Evolutionary conservation across 2,113 vertebrate species (phyloP).

Genomic region (Myocastor coypus): DNA sequence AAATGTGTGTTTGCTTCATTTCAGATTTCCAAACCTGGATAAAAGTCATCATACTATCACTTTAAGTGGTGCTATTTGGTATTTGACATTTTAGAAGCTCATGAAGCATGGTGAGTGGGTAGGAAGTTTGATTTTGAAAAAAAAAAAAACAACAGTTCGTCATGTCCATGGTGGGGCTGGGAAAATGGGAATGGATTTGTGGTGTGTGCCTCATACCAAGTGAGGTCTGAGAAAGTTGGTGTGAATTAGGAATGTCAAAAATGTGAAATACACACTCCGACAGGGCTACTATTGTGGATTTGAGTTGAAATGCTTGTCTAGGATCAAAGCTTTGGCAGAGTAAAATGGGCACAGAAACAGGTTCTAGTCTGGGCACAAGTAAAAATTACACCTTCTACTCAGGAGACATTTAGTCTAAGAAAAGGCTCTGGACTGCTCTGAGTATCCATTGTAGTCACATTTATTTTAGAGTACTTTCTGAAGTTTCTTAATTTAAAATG

Average conservation of each 20-base stretch:
- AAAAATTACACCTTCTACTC: conserved; percentile 56
- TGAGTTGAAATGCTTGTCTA: conserved; percentile 65
- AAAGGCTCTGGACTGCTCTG: conserved; percentile 28
- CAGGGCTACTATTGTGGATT: conserved; percentile 58
- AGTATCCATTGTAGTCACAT: neutral
- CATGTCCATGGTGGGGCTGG: neutral
- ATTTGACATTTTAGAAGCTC: conserved; percentile 25
- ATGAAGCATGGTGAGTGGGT: neutral
- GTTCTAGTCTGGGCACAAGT: conserved; percentile 58
- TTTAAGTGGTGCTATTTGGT: neutral
- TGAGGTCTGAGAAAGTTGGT: conserved; percentile 56
- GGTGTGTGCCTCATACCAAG: neutral
- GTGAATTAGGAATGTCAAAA: conserved; percentile 56
- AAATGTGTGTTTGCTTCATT: neutral
- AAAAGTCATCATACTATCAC: conserved; percentile 14
- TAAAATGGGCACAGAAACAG: neutral
- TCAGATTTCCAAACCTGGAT: neutral
- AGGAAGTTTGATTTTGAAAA: neutral
- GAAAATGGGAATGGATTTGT: neutral
- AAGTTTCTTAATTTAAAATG: conserved; percentile 54
- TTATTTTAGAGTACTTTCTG: conserved; percentile 60
- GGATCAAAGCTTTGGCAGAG: conserved; percentile 76
- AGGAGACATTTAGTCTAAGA: conserved; percentile 72
- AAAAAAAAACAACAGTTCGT: neutral
- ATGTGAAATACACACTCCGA: conserved; percentile 59